Conservation (phyloP, 2,113 vertebrate genomes). For the Spilogale gracilis region DNA sequence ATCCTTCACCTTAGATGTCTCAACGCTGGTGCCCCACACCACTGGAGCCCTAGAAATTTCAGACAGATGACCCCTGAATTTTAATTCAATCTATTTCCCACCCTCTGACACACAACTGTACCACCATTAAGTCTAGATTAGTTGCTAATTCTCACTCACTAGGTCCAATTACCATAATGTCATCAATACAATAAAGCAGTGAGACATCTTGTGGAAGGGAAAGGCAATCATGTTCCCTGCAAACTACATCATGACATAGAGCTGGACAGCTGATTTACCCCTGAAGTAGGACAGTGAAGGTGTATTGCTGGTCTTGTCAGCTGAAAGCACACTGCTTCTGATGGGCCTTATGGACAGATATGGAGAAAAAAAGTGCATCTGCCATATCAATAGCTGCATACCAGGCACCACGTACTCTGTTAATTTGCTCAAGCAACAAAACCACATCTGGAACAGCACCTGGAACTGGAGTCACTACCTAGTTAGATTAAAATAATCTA, state of each 20-base stretch:
- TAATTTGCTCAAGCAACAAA: neutral
- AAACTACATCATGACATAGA: neutral
- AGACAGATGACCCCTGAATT: neutral
- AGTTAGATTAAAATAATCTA: neutral
- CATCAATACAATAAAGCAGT: neutral
- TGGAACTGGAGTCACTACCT: neutral
- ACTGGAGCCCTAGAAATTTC: neutral
- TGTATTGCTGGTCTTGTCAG: neutral
- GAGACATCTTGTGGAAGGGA: neutral
- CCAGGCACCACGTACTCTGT: neutral
- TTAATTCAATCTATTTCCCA: neutral
- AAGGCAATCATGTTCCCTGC: neutral
- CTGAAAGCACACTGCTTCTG: neutral
- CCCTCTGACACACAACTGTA: neutral
- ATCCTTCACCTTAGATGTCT: neutral
- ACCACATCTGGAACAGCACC: neutral
- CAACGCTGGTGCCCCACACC: neutral
- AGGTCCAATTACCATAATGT: neutral
- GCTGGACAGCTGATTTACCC: neutral
- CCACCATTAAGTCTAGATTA: neutral
- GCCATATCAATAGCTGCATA: neutral
- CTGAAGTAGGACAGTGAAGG: neutral
- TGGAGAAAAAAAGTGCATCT: neutral
- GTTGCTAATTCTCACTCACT: neutral
- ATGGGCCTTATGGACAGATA: neutral